Conservation (phyloP, 2,113 vertebrate genomes). For the Muscicapa adusta region DNA sequence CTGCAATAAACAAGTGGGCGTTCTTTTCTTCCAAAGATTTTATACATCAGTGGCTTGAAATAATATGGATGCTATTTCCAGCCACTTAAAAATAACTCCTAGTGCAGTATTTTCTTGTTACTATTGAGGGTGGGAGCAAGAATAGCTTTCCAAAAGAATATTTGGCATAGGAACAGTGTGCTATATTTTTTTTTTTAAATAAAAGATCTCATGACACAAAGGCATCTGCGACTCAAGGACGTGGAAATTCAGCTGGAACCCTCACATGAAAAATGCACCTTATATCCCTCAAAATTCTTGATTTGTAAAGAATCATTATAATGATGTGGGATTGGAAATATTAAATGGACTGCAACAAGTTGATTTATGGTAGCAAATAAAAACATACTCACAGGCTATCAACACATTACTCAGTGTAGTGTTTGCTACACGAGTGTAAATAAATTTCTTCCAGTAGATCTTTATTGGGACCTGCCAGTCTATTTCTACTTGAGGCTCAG, state of each 20-base stretch:
- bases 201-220: constrained; percentile 62
- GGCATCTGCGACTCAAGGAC: constrained; percentile 33
- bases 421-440: background rate
- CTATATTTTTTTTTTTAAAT: constrained; percentile 59
- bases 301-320: background rate
- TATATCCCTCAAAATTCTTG: background rate
- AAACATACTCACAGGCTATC: background rate
- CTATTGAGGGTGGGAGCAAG: constrained; percentile 65
- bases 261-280: background rate
- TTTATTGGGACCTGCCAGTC: background rate
- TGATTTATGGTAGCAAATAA: constrained; percentile 11
- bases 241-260: background rate
- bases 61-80: constrained; percentile 74
- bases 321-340: background rate
- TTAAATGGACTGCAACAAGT: background rate
- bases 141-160: constrained; percentile 69
- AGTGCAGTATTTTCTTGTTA: constrained; percentile 73
- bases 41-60: constrained; percentile 69
- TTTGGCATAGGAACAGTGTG: constrained; percentile 63
- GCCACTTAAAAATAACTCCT: constrained; percentile 72
- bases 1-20: constrained; percentile 65
- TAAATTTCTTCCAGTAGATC: background rate
- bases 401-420: background rate
- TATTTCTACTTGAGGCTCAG: background rate
- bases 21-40: constrained; percentile 65